Base-by-base conservation (phyloP, 2,113 vertebrate species). In the Oenanthe melanoleuca region DNA sequence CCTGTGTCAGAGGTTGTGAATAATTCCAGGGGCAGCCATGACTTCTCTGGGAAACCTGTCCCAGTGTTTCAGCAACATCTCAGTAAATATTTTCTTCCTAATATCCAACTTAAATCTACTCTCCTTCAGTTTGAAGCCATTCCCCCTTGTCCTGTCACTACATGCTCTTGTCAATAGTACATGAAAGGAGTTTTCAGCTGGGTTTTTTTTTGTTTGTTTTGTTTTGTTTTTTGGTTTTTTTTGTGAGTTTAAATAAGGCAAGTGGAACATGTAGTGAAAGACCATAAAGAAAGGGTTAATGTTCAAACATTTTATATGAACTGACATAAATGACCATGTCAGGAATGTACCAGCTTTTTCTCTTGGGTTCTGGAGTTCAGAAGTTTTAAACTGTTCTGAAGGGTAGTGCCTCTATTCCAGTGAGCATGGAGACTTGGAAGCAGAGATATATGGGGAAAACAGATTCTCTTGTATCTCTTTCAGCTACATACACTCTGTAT, bases 401-500 rank as follows among this genome's bases (percentile, higher is more conserved):
- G 8, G 2, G 2, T 14, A 26, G 10, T 61, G 14, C 22, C 23
- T 81, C 38, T 72, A 6, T 53, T 81, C 34, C 63, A 66, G 38
- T 56, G 24, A 85, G 4, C 12, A 22, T 21, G 17, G 56, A 74
- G 57, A 52, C 31, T 70, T 56, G 24, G 34, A 64, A 70, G 20
- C 17, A 45, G 66, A 12, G 17, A 12, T 67, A 26, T 15, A n/a
- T 19, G 12, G 20, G 24, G 34, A 89, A 91, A 53, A 67, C 8
- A 85, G 85, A 53, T 47, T 15, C 19, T 42, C 57, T 25, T 49
- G 25, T 10, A 34, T 53, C 5, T 56, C 63, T 77, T 80, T 71
- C 45, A 75, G 42, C 29, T 67, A 7, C 11, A 9, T 7, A 21
- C 2, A 20, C 10, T 71, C 75, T 31, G 18, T 0, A 0, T n/a